Conservation (phyloP, 2,888 invertebrate genomes). For the Malthinus flaveolus region DNA sequence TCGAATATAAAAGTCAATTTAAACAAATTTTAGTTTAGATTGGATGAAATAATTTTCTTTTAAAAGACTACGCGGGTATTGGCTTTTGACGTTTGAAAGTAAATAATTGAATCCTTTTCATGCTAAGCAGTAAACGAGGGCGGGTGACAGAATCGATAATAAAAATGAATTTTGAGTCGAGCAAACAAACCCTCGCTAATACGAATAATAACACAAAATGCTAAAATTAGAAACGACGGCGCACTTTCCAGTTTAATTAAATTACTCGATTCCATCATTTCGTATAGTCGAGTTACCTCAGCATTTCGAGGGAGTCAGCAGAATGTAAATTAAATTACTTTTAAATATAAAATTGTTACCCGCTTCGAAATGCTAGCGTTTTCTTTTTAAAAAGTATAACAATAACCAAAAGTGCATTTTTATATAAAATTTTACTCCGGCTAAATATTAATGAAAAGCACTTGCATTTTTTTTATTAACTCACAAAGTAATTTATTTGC, state of each 20-base stretch:
- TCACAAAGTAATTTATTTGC: background rate
- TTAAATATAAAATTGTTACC: constrained; percentile 25
- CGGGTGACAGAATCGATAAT: constrained; percentile 30
- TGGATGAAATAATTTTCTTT: constrained; percentile 22
- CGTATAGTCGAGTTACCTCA: constrained; percentile 34
- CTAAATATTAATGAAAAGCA: constrained; percentile 2
- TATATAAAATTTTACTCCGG: background rate
- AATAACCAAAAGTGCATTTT: constrained; percentile 1
- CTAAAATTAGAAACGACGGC: constrained; percentile 37
- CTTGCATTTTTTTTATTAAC: background rate
- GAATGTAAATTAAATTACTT: constrained; percentile 42
- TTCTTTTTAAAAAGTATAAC: background rate
- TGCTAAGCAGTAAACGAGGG: constrained; percentile 17
- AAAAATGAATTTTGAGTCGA: constrained; percentile 31
- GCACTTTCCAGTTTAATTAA: constrained; percentile 44
- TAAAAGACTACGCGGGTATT: constrained; percentile 13
- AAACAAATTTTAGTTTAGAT: constrained; percentile 18
- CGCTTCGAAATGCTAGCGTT: background rate
- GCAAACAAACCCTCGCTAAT: constrained; percentile 34
- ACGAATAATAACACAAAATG: constrained; percentile 38
- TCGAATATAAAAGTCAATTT: constrained; percentile 5
- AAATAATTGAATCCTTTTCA: constrained; percentile 25
- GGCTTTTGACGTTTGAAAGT: constrained; percentile 22
- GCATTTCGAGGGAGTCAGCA: constrained; percentile 30
- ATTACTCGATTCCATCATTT: constrained; percentile 44